phyloP scores from a whole-genome alignment of 2,888 invertebrate species.

The Drosophila recens region DNA sequence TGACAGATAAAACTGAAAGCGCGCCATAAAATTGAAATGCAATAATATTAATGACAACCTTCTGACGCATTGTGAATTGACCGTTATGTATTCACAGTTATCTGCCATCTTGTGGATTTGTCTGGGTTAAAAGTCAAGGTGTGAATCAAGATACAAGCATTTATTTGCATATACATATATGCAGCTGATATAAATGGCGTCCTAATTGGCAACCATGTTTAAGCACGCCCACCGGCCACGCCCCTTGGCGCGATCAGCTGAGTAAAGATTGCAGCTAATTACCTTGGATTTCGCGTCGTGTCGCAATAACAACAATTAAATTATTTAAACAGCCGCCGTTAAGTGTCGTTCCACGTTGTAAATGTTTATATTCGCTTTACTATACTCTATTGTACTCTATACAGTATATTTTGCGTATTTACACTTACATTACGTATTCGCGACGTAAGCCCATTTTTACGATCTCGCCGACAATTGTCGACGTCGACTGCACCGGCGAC shows the following conservation, averaged over 20 bases:
- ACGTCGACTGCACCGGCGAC: constrained; percentile 8
- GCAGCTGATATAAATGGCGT: constrained; percentile 30
- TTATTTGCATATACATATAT: background rate
- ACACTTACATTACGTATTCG: constrained; percentile 57
- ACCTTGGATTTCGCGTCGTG: constrained; percentile 36
- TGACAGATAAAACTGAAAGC: constrained; percentile 29
- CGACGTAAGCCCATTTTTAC: constrained; percentile 42
- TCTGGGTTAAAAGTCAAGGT: constrained; percentile 42
- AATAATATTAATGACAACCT: constrained; percentile 15
- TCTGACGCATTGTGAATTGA: constrained; percentile 11
- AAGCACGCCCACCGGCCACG: constrained; percentile 21
- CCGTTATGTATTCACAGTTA: constrained; percentile 9
- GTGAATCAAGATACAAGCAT: constrained; percentile 15
- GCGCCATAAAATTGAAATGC: constrained; percentile 48
- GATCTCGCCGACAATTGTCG: constrained; percentile 20
- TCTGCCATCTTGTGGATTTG: constrained; percentile 22
- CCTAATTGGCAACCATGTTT: constrained; percentile 58
- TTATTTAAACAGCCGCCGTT: constrained; percentile 51
- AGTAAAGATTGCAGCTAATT: constrained; percentile 46
- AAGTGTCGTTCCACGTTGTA: constrained; percentile 31
- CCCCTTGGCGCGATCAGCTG: constrained; percentile 15
- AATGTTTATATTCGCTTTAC: constrained; percentile 23
- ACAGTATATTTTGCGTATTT: constrained; percentile 40
- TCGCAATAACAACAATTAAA: constrained; percentile 38
- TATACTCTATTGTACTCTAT: background rate